Evolutionary conservation across 2,797 vertebrate genomes (phyloP), one percentile per base, ranked within the genome.

Genomic region (Phoeniculus purpureus): DNA sequence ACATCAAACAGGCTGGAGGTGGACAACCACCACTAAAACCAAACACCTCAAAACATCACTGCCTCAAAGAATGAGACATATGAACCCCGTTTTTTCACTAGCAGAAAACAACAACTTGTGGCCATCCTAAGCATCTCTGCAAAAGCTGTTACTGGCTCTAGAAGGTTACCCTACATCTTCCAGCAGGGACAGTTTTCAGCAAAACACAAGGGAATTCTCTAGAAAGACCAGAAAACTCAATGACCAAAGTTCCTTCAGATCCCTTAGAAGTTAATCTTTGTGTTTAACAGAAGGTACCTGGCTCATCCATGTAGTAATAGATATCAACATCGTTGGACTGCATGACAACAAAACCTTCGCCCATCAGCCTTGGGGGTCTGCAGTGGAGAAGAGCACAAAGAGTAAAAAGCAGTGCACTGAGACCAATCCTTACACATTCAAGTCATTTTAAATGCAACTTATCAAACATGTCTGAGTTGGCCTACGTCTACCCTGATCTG

Each of bases 241-340:
- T 34, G 34, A 51, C 68, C 6, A 74, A 51, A n/a, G 4, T 52
- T 4, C 23, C 26, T 51, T 74, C 25, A 26, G 48, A 62, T 19
- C 10, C 16, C 8, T 43, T 50, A 58, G 61, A 1, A 29, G 43
- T 34, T 40, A 50, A 23, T 67, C 15, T 54, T 60, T 23, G 3
- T 32, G 59, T 59, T 80, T 51, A 82, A 79, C 22, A 77, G n/a
- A 59, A 52, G 32, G 74, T 97, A 99, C 99, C 99, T 96, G 99
- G 99, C 96, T 99, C 98, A 94, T 99, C 99, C 98, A 99, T 99
- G 85, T 99, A 99, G 90, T 99, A 99, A 95, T 99, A 99, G 96
- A 99, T 99, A 95, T 99, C 99, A 61, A 99, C 99, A 92, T 99
- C 99, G 73, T 99, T 99, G 80, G 99, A 99, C 95, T 99, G 99